These are phyloP conservation scores for Smithornis capensis DNA, from an alignment of 2,113 vertebrate genomes.

Conservation along the genomic window DNA sequence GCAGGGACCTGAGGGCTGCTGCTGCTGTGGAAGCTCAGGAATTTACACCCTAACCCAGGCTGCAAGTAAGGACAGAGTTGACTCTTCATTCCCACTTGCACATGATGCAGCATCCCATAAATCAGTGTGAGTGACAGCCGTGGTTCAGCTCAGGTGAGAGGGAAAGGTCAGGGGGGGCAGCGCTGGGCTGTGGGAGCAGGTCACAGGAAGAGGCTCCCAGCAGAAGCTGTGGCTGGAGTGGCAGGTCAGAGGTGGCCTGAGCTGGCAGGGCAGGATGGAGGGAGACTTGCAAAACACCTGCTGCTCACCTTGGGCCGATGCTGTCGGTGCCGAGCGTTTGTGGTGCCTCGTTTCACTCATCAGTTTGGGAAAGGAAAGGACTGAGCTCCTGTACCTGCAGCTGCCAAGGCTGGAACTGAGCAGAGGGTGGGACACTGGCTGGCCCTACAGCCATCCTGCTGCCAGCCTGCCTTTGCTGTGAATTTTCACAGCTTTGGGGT, in stretches of 20 bases:
- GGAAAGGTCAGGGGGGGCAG: neutral
- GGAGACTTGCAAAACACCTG: neutral
- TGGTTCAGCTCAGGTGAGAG: neutral
- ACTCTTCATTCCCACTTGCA: neutral
- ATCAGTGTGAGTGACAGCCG: neutral
- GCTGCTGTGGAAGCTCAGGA: neutral
- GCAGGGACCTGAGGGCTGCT: neutral
- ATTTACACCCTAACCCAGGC: neutral
- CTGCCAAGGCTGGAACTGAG: neutral
- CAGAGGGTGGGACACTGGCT: neutral
- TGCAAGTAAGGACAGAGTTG: neutral
- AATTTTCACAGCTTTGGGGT: constrained; percentile 5
- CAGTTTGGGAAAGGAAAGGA: neutral
- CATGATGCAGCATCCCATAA: neutral
- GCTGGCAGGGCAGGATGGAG: neutral
- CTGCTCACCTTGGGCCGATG: neutral
- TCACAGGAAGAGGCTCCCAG: neutral
- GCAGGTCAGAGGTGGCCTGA: neutral
- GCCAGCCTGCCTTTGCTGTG: neutral
- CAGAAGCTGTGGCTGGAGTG: neutral
- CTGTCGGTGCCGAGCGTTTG: neutral
- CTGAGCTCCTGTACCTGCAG: neutral
- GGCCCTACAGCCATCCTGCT: neutral
- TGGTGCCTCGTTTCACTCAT: neutral
- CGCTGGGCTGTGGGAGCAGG: neutral